phyloP scores from a whole-genome alignment of 2,888 invertebrate species.

The Nemurella pictetii region DNA sequence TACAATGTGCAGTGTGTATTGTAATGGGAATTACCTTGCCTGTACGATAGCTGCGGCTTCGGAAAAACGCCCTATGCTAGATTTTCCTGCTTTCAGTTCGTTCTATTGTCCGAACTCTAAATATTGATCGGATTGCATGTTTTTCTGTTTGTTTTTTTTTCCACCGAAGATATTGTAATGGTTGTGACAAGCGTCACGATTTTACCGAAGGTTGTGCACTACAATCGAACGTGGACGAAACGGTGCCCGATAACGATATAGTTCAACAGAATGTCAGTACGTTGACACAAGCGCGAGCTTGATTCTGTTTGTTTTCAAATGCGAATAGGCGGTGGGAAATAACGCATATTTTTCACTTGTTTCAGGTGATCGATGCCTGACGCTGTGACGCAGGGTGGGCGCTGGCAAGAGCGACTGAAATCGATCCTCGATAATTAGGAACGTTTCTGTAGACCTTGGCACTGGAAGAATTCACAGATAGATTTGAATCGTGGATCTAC shows the following conservation, averaged over 20 bases:
- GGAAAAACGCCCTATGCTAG: background rate
- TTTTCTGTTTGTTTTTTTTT: background rate
- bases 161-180: background rate
- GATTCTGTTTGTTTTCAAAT: background rate
- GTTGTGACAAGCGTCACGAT: background rate
- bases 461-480: conserved; percentile 72
- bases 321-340: background rate
- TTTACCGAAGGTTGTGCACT: background rate
- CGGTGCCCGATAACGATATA: background rate
- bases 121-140: background rate
- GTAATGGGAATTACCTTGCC: background rate
- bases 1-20: background rate
- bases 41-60: background rate
- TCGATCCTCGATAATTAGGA: background rate
- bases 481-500: conserved; percentile 64
- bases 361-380: background rate
- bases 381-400: no score
- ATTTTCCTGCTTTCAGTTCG: background rate
- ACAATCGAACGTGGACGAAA: background rate
- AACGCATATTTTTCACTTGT: background rate
- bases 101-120: background rate
- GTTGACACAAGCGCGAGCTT: background rate
- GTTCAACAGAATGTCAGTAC: background rate
- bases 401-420: no score
- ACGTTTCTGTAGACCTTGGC: conserved; percentile 57